Evolutionary conservation across 2,797 vertebrate genomes (phyloP).

Genomic region (Iguana delicatissima): DNA sequence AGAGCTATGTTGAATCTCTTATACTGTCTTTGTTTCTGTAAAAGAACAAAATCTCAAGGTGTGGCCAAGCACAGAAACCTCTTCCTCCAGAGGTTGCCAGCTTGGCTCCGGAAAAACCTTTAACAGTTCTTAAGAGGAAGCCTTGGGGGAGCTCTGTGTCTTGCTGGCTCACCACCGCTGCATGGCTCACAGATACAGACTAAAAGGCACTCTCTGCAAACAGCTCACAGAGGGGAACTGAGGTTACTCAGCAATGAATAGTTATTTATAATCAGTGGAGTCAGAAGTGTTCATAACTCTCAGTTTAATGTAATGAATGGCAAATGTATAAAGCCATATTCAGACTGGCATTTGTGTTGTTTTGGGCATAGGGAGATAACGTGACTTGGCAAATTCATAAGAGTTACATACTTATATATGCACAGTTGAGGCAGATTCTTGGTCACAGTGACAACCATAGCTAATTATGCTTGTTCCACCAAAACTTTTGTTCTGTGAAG

Average conservation of each 20-base stretch:
- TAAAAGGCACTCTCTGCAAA: constrained; percentile 19
- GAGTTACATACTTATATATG: not conserved
- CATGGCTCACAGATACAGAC: not conserved
- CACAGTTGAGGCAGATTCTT: not conserved
- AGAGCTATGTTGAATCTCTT: not conserved
- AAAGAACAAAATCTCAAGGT: not conserved
- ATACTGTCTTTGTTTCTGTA: not conserved
- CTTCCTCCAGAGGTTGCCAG: constrained; percentile 2
- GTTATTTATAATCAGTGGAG: not conserved
- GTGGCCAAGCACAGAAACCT: not conserved
- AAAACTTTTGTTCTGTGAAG: not conserved
- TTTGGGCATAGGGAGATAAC: not conserved
- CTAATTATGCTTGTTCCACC: not conserved
- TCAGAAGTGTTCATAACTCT: not conserved
- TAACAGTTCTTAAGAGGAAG: not conserved
- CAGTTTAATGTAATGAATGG: constrained; percentile 11
- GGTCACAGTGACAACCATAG: too few relatives aligned
- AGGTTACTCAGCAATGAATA: not conserved
- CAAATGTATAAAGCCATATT: not conserved
- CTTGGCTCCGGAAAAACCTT: constrained; percentile 36
- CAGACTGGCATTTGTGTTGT: not conserved
- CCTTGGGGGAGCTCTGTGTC: constrained; percentile 14
- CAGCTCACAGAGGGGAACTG: not conserved
- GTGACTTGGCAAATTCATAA: not conserved
- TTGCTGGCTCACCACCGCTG: constrained; percentile 36